Base-by-base conservation (phyloP, 1,140 invertebrate species). In the Chymomyza costata region DNA sequence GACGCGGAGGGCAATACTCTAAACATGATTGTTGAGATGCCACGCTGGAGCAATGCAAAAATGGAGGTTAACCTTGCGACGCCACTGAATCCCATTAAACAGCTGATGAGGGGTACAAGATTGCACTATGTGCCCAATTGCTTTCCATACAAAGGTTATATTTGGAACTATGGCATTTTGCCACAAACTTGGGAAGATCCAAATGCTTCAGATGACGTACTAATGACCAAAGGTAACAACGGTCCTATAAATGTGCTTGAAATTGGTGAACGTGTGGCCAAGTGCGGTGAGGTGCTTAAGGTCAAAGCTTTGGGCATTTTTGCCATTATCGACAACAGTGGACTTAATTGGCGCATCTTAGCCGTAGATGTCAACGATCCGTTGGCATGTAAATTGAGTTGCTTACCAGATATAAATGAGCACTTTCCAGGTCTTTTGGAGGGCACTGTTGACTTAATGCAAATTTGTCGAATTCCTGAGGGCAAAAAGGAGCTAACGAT, bases 101-200 rank as follows among this genome's bases (percentile, higher is more conserved):
- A 99, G 87, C 98, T 99, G 88, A 90, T 97, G 1, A 99, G 99
- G 87, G 99, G 99, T 82, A 97, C 94, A 15, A 95, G 97, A 84
- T 87, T 98, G 18, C 90, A 98, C 54, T 99, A 92, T 88, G 98
- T 99, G 8, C 91, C 95, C 46, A 99, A 99, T 87, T 94, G 94
- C 80, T 99, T 99, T 84, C 98, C 98, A 40, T 97, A 99, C 87
- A 95, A 98, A 87, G 98, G 98, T 16, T 99, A 99, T 86, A 99
- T 99, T 73, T 99, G 98, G 98, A 99, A 99, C 88, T 99, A 99
- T 87, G 98, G 98, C 58, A 98, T 98, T 39, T 85, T 99, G 39
- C 98, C 98, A 37, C 98, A 96, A 91, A 99, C 98, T 3, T 99
- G 97, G 97, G 98, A 99, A 89, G 95, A 99, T 88, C 97, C 98